Evolutionary conservation across 2,113 vertebrate genomes (phyloP), one percentile per base, ranked within the genome.

Genomic region (Trematomus loennbergii): DNA sequence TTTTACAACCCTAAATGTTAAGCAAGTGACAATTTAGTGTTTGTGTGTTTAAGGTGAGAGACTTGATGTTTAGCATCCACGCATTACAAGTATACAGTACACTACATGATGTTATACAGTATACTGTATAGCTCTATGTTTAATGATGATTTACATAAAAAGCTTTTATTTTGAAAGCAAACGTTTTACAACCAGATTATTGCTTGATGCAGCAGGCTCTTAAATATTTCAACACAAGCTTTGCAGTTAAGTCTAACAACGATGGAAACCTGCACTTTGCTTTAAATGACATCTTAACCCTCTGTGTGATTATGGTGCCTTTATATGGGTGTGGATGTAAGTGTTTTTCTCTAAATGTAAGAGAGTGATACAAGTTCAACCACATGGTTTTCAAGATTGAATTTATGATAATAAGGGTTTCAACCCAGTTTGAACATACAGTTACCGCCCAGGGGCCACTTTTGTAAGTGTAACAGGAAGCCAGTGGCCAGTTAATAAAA

Each of bases 101-200:
- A 40, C n/a, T n/a, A n/a, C n/a, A n/a, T n/a, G n/a, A n/a, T 40
- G 5, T n/a, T 22, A 66, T 33, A 29, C 29, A 29, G 29, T 29
- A 29, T 33, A 36, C 46, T 16, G 12, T 48, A 25, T 48, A 33
- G 8, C 22, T 29, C 36, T 52, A 40, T 29, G 36, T 40, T 40
- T 25, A 12, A 63, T 25, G 11, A 36, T 12, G 57, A 20, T 25
- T 12, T 22, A n/a, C 16, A 58, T 11, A 12, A 40, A 36, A 57
- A 33, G 15, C 55, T 69, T 69, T 78, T 70, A 78, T 45, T 70
- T 72, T 67, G 81, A 83, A 68, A 45, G 36, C 10, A 22, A 8
- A 36, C 12, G 5, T 17, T 48, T 33, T 9, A 7, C 40, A 20
- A 7, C 7, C 17, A 48, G 9, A 18, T 60, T 55, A 15, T 9